Percentiles rank a stretch among this genome's conserved stretches.
These are phyloP conservation scores for Danio albolineatus DNA, from an alignment of 2,797 vertebrate genomes.

Conservation along the genomic window DNA sequence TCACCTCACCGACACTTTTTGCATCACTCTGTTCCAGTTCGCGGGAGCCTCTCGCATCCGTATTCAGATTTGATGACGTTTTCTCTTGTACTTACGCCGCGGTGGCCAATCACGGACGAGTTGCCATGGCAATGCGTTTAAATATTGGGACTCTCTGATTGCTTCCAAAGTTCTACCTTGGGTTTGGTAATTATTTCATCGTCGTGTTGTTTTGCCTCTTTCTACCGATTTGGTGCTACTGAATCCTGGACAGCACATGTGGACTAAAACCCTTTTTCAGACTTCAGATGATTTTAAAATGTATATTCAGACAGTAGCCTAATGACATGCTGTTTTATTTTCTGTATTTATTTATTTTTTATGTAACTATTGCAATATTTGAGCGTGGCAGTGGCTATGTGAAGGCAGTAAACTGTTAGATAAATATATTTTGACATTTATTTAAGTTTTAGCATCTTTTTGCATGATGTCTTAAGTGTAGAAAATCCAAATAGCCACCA, in stretches of 20 bases:
- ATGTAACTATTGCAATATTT: neutral
- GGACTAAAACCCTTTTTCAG: neutral
- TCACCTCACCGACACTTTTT: slow-evolving; percentile 87
- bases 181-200: slow-evolving; percentile 20
- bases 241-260: neutral
- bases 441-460: neutral
- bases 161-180: slow-evolving; percentile 56
- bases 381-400: neutral
- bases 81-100: slow-evolving; percentile 76
- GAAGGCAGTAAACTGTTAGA: neutral
- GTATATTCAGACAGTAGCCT: too few species aligned
- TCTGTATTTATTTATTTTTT: neutral
- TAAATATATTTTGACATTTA: neutral
- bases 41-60: slow-evolving; percentile 89
- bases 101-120: slow-evolving; percentile 85
- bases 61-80: slow-evolving; percentile 93
- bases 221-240: neutral
- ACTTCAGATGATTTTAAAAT: too few species aligned
- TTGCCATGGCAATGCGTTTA: slow-evolving; percentile 90
- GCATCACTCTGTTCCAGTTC: slow-evolving; percentile 87
- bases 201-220: slow-evolving; percentile 28
- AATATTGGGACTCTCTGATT: slow-evolving; percentile 90
- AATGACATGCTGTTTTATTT: too few species aligned
- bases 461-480: neutral
- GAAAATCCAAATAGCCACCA: slow-evolving; percentile 27